Conservation (phyloP, 2,113 vertebrate species). For the Saimiri boliviensis region DNA sequence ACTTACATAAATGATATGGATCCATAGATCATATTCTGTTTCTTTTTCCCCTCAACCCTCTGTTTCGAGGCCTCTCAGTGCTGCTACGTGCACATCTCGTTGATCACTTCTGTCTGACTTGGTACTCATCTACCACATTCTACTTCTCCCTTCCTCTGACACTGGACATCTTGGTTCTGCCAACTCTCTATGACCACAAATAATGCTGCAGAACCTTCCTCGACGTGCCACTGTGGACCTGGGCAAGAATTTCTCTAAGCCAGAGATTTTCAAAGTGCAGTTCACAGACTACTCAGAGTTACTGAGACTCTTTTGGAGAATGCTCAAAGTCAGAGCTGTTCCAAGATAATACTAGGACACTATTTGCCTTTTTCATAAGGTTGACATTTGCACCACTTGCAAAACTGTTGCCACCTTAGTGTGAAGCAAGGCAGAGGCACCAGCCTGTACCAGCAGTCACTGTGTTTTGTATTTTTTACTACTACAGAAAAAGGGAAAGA, state of each 20-base stretch:
- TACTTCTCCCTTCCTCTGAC: constrained; percentile 1
- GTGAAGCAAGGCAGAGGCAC: not conserved
- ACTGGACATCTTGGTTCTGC: not conserved
- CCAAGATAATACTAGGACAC: not conserved
- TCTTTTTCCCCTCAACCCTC: not conserved
- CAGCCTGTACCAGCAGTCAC: not conserved
- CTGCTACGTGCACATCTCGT: not conserved
- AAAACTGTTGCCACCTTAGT: not conserved
- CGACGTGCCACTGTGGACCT: not conserved
- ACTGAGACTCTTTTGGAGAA: not conserved
- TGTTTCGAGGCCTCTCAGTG: constrained; percentile 3
- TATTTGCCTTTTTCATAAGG: not conserved
- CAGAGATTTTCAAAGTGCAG: not conserved
- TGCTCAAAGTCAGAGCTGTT: not conserved
- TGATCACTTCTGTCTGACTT: not conserved
- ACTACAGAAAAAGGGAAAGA: not conserved
- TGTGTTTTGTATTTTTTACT: not conserved
- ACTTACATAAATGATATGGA: not conserved
- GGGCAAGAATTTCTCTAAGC: constrained; percentile 19
- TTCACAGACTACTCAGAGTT: not conserved
- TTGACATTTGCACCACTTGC: not conserved
- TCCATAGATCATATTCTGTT: not conserved
- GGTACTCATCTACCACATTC: not conserved
- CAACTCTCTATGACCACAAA: not conserved
- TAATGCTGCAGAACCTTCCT: not conserved